These are phyloP conservation scores for Forbesichthys agassizii DNA, from an alignment of 2,113 vertebrate genomes.

Conservation along the genomic window DNA sequence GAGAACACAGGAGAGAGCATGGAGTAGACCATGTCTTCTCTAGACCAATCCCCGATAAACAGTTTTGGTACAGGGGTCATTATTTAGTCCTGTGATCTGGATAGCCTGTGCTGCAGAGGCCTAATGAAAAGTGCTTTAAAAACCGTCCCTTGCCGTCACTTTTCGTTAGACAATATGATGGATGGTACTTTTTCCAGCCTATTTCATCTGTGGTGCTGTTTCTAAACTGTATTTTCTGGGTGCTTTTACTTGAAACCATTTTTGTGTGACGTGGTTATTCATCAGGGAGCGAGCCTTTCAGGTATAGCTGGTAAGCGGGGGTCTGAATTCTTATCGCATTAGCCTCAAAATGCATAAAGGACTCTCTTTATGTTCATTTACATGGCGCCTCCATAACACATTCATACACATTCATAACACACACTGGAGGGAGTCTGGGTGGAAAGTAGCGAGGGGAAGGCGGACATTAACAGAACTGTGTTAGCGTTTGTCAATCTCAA, in stretches of 20 bases:
- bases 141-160: constrained; percentile 60
- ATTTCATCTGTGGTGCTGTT: constrained; percentile 74
- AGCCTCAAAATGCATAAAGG: no score
- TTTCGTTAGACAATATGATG: constrained; percentile 75
- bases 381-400: constrained; percentile 18
- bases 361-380: constrained; percentile 1
- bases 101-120: constrained; percentile 60
- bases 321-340: not conserved
- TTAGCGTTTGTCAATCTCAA: constrained; percentile 32
- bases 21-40: constrained; percentile 55
- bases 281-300: constrained; percentile 62
- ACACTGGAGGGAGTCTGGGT: no score
- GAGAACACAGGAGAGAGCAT: constrained; percentile 9
- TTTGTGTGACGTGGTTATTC: constrained; percentile 77
- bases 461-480: constrained; percentile 23
- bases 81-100: constrained; percentile 70
- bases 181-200: constrained; percentile 77
- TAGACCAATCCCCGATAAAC: constrained; percentile 35
- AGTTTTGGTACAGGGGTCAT: constrained; percentile 66
- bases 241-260: constrained; percentile 75
- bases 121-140: constrained; percentile 73
- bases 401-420: constrained; percentile 12
- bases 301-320: constrained; percentile 32
- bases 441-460: constrained; percentile 18
- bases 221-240: constrained; percentile 78